A percentile compares a stretch with the other conserved stretches of the same genome.
Conservation (phyloP, 2,113 vertebrate species). For the Brienomyrus longianalis region DNA sequence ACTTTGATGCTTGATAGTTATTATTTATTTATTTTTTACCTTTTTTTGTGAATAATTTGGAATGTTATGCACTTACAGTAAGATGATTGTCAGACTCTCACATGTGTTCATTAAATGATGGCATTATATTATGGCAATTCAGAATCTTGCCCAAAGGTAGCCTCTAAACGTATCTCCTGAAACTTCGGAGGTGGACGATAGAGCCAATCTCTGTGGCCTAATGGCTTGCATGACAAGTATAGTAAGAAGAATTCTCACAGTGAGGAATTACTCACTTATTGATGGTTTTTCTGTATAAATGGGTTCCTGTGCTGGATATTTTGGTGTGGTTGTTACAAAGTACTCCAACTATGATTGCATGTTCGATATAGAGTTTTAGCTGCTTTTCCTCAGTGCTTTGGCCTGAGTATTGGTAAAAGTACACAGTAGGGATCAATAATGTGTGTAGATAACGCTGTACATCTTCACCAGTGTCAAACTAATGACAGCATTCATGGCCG, state of each 20-base stretch:
- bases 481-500: neutral
- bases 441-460: neutral
- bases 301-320: neutral
- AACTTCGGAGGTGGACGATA: neutral
- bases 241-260: neutral
- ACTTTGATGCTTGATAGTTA: neutral
- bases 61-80: neutral
- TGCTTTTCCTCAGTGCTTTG: neutral
- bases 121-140: neutral
- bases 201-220: neutral
- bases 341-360: neutral
- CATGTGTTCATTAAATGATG: neutral
- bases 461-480: neutral
- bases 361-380: neutral
- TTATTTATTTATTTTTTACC: neutral
- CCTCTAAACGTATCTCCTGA: neutral
- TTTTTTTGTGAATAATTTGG: constrained; percentile 3
- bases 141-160: neutral
- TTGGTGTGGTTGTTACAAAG: neutral
- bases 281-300: neutral
- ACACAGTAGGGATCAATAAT: neutral
- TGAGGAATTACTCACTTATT: neutral
- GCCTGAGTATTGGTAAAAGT: neutral
- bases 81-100: neutral
- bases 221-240: neutral